A percentile compares a stretch with the other conserved stretches of the same genome.
Conservation (phyloP, 1,140 invertebrate species). For the Drosophila ogumai region DNA sequence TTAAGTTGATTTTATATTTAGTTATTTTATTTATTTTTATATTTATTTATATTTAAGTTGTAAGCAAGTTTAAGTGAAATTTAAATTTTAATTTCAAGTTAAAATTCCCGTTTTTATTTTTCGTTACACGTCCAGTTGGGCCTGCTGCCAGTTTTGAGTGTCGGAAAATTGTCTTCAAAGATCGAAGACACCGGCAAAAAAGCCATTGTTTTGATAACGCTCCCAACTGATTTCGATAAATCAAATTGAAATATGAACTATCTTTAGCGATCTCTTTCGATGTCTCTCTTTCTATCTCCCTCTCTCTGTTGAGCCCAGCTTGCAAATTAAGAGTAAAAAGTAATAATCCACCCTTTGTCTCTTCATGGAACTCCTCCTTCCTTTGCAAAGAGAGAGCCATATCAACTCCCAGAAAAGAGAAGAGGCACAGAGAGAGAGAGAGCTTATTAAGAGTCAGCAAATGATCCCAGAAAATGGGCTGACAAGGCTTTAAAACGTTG, state of each 20-base stretch:
- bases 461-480: background rate
- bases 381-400: background rate
- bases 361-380: too few species aligned
- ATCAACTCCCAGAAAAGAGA: background rate
- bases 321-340: constrained; percentile 1
- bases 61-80: too few species aligned
- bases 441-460: constrained; percentile 7
- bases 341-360: too few species aligned
- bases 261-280: background rate
- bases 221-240: constrained; percentile 5
- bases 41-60: too few species aligned
- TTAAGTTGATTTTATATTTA: too few species aligned
- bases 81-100: too few species aligned
- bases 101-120: too few species aligned
- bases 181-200: background rate
- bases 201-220: constrained; percentile 3
- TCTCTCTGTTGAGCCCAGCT: background rate
- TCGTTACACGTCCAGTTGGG: background rate
- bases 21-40: too few species aligned
- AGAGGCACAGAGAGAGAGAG: background rate
- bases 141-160: background rate
- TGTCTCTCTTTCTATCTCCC: background rate
- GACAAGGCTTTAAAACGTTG: background rate
- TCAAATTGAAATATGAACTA: constrained; percentile 1
- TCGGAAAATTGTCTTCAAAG: background rate